Evolutionary conservation across 2,888 invertebrate species (phyloP), one percentile per base, ranked within the genome.

Genomic region (Cataglyphis livida): DNA sequence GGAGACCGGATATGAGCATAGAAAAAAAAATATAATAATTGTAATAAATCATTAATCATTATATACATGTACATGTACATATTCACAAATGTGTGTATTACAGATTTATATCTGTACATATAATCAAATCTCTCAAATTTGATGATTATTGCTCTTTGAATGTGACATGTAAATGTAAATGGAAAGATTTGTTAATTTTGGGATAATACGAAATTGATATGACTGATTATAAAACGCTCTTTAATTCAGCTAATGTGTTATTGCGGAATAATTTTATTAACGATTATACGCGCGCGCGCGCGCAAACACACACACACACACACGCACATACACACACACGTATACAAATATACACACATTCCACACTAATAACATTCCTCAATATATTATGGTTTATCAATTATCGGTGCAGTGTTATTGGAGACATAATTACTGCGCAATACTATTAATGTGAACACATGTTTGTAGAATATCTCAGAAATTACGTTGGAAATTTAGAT

Each of bases 341-440:
- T 32, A 6, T 32, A 32, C 32, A 32, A 32, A 44, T 6, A 9
- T 7, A 48, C n/a, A n/a, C n/a, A 48, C 51, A 68, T 65, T 65
- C 65, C 51, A 3, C 41, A 44, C 25, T 44, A 32, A 51, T 68
- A 68, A 32, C 51, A 51, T 51, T 32, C 21, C 68, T 10, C 28
- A 32, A 68, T 51, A 68, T 32, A 68, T 51, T n/a, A 32, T 18
- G 51, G 48, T 48, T 28, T 48, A 48, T 51, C 48, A 51, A 68
- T 68, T 68, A 68, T 68, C 18, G 48, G 32, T n/a, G 48, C n/a
- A 51, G 32, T 68, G n/a, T 51, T 68, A 68, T 38, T 28, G 68
- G 12, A 15, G n/a, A 32, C 12, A 32, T 32, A 68, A 68, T 68
- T 68, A 68, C 12, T 32, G 12, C 1, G 28, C 18, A n/a, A 32